Base-by-base conservation (phyloP, 2,113 vertebrate species). In the Spea multiplicata region DNA sequence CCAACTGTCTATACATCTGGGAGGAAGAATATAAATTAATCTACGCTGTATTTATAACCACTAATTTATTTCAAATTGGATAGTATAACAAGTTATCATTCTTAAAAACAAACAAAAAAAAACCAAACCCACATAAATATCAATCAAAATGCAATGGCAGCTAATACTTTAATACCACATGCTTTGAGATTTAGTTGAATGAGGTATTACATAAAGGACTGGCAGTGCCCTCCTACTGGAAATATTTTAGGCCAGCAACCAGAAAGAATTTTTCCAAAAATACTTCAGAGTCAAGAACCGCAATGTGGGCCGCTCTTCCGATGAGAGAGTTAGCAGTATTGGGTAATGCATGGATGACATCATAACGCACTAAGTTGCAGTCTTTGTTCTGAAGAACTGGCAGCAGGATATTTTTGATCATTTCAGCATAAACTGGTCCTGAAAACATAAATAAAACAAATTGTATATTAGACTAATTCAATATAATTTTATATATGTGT, bases 251-350 rank as follows among this genome's bases (percentile, higher is more conserved):
- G 87, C 94, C 97, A 82, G 94, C 96, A 82, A 99, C 97, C 59
- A 99, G 94, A 83, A 99, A 98, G 89, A 99, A 99, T 88, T 99
- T 99, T 91, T 99, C 97, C 90, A 99, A 91, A 92, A 99, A 99
- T 91, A 99, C 99, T 93, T 99, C 97, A 3, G 97, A 99, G 86
- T 99, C 97, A 10, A 99, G 93, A 87, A 99, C 97, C 82, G 97
- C 97, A 83, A 99, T 99, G 87, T 99, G 97, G 79, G 97, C 97
- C 61, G 97, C 97, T 86, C 97, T 94, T 76, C 97, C 97, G 3
- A 99, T 99, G 12, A 99, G 94, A 71, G 97, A 99, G 88, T 99
- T 98, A 76, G 97, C 96, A 17, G 97, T 99, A 88, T 98, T 99
- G 86, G 97, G 97, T 84, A 99, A 91, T 5, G 96, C 96, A 55